These are phyloP conservation scores for Polypedilum vanderplanki DNA, from an alignment of 1,140 invertebrate species.

Conservation along the genomic window DNA sequence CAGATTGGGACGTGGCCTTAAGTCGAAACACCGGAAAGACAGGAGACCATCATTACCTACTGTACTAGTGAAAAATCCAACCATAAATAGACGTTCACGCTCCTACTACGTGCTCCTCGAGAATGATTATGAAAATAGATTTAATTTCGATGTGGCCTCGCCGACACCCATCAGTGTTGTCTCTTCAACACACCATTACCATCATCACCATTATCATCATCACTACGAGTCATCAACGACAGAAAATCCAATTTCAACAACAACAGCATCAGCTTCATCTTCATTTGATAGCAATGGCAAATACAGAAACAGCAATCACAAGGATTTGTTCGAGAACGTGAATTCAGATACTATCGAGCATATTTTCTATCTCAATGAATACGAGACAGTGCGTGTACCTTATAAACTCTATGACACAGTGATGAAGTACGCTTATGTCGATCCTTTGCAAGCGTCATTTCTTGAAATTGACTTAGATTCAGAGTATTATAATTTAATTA, in stretches of 20 bases:
- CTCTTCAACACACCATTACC: background rate
- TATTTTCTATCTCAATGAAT: constrained; percentile 39
- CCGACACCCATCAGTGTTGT: background rate
- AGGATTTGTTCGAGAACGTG: constrained; percentile 11
- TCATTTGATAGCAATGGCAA: background rate
- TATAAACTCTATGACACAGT: constrained; percentile 65
- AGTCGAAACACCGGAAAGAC: background rate
- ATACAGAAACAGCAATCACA: background rate
- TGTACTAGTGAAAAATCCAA: background rate
- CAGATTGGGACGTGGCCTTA: constrained; percentile 19
- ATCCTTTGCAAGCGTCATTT: constrained; percentile 59
- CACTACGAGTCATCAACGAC: background rate
- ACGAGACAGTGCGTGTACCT: constrained; percentile 45
- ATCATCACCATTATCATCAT: background rate
- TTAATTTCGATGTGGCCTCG: constrained; percentile 16
- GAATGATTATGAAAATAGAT: background rate
- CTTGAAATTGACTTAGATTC: constrained; percentile 68
- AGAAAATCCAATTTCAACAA: background rate
- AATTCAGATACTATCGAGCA: constrained; percentile 39
- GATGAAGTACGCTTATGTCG: constrained; percentile 65
- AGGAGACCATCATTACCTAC: background rate
- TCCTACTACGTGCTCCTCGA: constrained; percentile 12
- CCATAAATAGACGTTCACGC: background rate
- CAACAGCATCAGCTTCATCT: background rate
- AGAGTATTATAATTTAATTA: constrained; percentile 54